These are phyloP conservation scores for Adelognathus sp. DNA, from an alignment of 2,888 invertebrate genomes.

Conservation along the genomic window DNA sequence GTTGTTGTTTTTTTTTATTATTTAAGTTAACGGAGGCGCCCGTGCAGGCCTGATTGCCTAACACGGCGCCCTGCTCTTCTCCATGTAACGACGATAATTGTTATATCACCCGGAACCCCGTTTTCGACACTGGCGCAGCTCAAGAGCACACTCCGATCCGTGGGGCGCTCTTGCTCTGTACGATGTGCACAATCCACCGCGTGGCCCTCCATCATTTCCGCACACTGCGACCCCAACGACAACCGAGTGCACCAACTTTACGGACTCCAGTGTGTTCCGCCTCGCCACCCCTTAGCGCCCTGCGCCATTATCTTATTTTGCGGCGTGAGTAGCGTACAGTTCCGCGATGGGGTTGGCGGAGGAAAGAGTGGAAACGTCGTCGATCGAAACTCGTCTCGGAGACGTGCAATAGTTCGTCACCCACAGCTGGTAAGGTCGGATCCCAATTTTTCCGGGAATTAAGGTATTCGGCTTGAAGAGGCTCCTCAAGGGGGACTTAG, in stretches of 20 bases:
- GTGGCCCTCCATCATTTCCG: conserved; percentile 39
- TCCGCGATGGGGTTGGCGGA: background rate
- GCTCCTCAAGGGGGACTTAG: no score
- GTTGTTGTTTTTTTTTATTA: conserved; percentile 19
- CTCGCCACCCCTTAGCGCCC: background rate
- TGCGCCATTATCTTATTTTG: background rate
- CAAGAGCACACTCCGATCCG: background rate
- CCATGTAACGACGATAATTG: conserved; percentile 67
- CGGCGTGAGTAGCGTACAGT: background rate
- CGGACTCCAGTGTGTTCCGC: background rate
- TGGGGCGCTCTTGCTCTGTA: background rate
- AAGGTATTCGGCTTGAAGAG: no score
- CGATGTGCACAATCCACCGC: conserved; percentile 18
- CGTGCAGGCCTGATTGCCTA: conserved; percentile 73
- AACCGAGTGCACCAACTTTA: conserved; percentile 32
- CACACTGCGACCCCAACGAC: conserved; percentile 42
- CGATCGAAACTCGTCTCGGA: conserved; percentile 8
- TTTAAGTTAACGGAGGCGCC: conserved; percentile 63
- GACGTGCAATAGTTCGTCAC: background rate
- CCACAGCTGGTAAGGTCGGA: conserved; percentile 36
- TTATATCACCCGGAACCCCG: conserved; percentile 63
- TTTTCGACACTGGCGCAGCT: conserved; percentile 33
- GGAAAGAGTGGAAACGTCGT: conserved; percentile 21
- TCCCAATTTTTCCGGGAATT: no score
- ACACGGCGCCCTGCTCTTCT: conserved; percentile 72